phyloP scores from a whole-genome alignment of 2,888 invertebrate species.

The Zele albiditarsus region DNA sequence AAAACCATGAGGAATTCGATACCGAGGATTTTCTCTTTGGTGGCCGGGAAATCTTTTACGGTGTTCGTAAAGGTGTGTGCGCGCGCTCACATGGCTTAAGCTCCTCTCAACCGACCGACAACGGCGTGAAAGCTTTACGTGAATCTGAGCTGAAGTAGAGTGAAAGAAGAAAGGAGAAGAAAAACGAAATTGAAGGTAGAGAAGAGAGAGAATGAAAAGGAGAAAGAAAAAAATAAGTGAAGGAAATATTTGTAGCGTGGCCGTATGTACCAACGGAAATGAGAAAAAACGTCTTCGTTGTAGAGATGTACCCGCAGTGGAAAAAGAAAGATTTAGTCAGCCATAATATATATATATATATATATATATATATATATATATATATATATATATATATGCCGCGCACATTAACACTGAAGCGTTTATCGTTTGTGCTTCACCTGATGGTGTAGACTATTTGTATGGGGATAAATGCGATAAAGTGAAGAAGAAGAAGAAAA shows the following conservation, averaged over 20 bases:
- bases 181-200: slow-evolving; percentile 23
- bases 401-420: not conserved
- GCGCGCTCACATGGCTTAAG: not conserved
- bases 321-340: slow-evolving; percentile 23
- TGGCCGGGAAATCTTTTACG: slow-evolving; percentile 25
- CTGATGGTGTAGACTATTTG: slow-evolving; percentile 6
- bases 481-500: not conserved
- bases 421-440: not conserved
- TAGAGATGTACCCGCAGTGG: slow-evolving; percentile 28
- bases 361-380: not conserved
- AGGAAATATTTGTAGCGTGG: not conserved
- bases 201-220: not conserved
- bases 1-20: slow-evolving; percentile 29
- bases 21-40: slow-evolving; percentile 31
- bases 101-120: slow-evolving; percentile 16
- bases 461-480: slow-evolving; percentile 9
- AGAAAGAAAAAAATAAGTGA: slow-evolving; percentile 15
- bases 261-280: slow-evolving; percentile 33
- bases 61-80: not conserved
- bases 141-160: slow-evolving; percentile 14
- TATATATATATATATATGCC: not conserved
- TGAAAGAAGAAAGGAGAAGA: slow-evolving; percentile 10
- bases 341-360: not conserved
- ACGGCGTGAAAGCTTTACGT: slow-evolving; percentile 26
- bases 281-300: not conserved